A percentile compares a stretch with the other conserved stretches of the same genome.
Conservation (phyloP, 2,113 vertebrate genomes). For the Conger conger region DNA sequence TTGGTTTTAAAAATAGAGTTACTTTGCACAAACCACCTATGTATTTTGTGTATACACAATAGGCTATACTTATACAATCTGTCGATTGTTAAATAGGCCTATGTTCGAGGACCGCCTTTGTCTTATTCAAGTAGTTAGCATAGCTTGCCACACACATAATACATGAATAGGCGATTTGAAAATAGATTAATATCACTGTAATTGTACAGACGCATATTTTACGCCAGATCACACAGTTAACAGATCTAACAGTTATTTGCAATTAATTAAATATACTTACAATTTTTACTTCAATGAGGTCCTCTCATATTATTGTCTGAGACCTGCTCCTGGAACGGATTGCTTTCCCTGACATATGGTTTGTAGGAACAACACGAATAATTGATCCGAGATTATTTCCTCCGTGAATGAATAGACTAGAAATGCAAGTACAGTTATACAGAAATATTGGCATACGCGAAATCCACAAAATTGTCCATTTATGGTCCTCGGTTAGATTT, state of each 20-base stretch:
- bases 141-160: background rate
- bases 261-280: constrained; percentile 30
- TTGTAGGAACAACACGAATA: constrained; percentile 12
- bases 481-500: background rate
- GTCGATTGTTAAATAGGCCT: background rate
- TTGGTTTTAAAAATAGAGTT: background rate
- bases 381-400: constrained; percentile 4
- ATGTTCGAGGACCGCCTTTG: background rate
- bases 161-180: background rate
- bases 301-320: background rate
- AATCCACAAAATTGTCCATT: background rate
- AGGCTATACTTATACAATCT: background rate
- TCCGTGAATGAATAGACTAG: background rate
- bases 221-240: background rate
- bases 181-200: background rate
- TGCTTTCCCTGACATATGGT: constrained; percentile 14
- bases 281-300: background rate
- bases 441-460: background rate
- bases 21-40: background rate
- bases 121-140: background rate
- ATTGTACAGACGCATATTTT: background rate
- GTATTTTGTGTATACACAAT: background rate
- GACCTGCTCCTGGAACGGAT: constrained; percentile 6
- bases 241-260: background rate
- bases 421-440: background rate